A percentile compares a stretch with the other conserved stretches of the same genome.
These are phyloP conservation scores for Cantharis lateralis DNA, from an alignment of 2,888 invertebrate species.

Conservation along the genomic window DNA sequence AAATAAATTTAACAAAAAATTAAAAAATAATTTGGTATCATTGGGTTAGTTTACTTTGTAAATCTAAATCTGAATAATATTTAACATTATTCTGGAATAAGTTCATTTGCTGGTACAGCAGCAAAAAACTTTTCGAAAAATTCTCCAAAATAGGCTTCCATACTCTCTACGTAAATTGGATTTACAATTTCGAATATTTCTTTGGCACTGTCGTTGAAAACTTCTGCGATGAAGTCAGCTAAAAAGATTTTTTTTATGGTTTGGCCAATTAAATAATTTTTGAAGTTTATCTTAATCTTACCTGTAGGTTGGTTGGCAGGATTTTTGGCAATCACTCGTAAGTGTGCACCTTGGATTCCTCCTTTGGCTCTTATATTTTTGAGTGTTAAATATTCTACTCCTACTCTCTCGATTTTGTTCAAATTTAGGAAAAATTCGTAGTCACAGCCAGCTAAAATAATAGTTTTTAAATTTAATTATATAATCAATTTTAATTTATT, in stretches of 20 bases:
- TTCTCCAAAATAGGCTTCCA: background rate
- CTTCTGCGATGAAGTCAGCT: constrained; percentile 1
- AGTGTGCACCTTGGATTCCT: background rate
- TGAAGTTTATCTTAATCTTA: background rate
- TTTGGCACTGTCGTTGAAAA: background rate
- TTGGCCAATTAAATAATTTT: background rate
- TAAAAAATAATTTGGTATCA: background rate
- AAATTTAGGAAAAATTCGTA: background rate
- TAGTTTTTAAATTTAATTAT: background rate
- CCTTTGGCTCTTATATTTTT: background rate
- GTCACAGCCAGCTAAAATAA: background rate
- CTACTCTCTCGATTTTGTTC: background rate
- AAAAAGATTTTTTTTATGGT: background rate
- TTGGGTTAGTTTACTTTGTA: background rate
- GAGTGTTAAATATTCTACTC: constrained; percentile 2
- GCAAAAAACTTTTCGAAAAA: background rate
- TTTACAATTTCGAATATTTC: background rate
- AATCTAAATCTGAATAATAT: background rate
- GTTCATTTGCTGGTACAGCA: background rate
- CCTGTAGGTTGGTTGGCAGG: background rate
- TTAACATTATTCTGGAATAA: background rate
- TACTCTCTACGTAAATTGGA: background rate
- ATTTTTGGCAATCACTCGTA: background rate
- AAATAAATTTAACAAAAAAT: too few species aligned
- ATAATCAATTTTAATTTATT: background rate